Percentiles rank a stretch among this genome's conserved stretches.
Evolutionary conservation across 2,113 vertebrate genomes (phyloP).

Genomic region (Rissa tridactyla): DNA sequence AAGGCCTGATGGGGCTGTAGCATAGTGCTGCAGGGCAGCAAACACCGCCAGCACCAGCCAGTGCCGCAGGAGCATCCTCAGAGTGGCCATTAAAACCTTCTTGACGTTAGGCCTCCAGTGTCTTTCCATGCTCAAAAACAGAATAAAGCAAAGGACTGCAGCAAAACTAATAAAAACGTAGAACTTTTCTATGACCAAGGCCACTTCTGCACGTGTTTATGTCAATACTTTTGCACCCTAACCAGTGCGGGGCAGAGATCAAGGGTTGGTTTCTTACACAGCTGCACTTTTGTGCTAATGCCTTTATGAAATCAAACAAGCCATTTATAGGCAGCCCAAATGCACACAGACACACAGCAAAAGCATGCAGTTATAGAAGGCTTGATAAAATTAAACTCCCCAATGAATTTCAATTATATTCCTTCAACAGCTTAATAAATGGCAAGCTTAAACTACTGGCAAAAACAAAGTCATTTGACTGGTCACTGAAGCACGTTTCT

Average conservation of each 20-base stretch:
- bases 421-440: conserved; percentile 20
- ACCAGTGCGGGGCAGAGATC: not conserved
- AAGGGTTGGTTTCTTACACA: not conserved
- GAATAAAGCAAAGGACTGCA: not conserved
- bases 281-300: not conserved
- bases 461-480: conserved; percentile 34
- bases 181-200: not conserved
- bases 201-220: not conserved
- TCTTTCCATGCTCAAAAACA: not conserved
- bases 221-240: not conserved
- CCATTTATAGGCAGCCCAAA: conserved; percentile 4
- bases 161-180: not conserved
- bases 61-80: not conserved
- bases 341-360: not conserved
- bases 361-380: not conserved
- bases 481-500: conserved; percentile 20
- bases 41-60: not conserved
- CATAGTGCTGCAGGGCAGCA: not conserved
- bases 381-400: conserved; percentile 36
- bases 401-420: conserved; percentile 37
- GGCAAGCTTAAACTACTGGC: not conserved
- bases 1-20: not conserved
- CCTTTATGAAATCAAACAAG: not conserved
- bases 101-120: not conserved
- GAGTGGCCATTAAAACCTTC: not conserved